Evolutionary conservation across 2,888 invertebrate genomes (phyloP), one percentile per base, ranked within the genome.

Genomic region (Machimus atricapillus): DNA sequence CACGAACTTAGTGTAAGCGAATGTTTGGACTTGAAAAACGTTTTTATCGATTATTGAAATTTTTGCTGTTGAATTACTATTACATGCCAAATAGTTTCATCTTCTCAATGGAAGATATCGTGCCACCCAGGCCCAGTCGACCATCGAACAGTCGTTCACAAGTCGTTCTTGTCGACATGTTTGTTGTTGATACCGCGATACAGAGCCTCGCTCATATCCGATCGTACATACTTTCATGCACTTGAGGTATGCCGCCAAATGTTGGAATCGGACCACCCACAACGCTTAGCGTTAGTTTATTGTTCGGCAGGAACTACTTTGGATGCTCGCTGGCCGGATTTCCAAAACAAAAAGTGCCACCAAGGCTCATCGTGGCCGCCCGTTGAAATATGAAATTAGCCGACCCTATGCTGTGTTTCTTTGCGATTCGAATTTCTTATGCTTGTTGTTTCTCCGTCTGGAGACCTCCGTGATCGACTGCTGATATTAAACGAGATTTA

Each of bases 41-140:
- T 81, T 81, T 81, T 81, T 81, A 81, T 81, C 52, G 81, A 81
- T 81, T 81, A 81, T 81, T 81, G 81, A 81, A 81, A 81, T 31
- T 81, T 81, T 78, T 78, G 78, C 56, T 81, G 56, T 81, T 81
- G 27, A 34, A 81, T 81, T 56, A 34, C 56, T 31, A 31, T 81
- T 27, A 78, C 78, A 78, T 19, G 40, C 78, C 43, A 56, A 81
- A 81, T 52, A 81, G 52, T 81, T 81, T 31, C 56, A 56, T 81
- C 81, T 56, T 8, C 27, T 8, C 52, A 5, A 14, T n/a, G 46
- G 46, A 37, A 81, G 56, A 81, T 56, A 56, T 81, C 31, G 40
- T 34, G 81, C 81, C 52, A 56, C 81, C 56, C 81, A 81, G 81
- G 8, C 52, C 34, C 34, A 16, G 27, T 8, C 6, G 79, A 16